phyloP scores from a whole-genome alignment of 37 sponge, comb jelly and placozoan species.

The Cliona cf. orientalis region DNA sequence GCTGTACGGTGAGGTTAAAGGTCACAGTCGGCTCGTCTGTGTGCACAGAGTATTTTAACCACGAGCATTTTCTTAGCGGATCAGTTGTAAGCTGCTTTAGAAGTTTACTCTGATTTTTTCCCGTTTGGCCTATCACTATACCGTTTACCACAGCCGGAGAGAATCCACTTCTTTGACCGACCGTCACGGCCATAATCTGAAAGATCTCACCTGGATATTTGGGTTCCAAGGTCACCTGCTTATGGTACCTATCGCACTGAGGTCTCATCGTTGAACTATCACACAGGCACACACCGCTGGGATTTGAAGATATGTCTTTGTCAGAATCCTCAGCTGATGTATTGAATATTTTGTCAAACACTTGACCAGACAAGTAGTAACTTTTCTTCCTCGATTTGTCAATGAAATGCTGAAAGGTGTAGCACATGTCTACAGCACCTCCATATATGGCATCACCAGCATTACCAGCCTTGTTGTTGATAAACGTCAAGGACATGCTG shows the following conservation, averaged over 20 bases:
- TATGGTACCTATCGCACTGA: too few species aligned
- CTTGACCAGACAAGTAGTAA: neutral
- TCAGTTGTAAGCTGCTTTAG: neutral
- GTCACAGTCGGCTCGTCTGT: neutral
- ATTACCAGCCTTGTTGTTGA: neutral
- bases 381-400: neutral
- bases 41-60: neutral
- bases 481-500: neutral
- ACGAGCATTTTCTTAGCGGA: neutral
- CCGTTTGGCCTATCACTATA: too few species aligned
- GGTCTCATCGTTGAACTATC: neutral
- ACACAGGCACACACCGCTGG: slow-evolving; percentile 15
- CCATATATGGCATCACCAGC: slow-evolving; percentile 24
- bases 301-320: slow-evolving; percentile 13
- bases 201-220: neutral
- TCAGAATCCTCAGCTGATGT: neutral
- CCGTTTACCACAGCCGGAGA: neutral
- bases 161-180: slow-evolving; percentile 2
- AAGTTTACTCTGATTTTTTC: neutral
- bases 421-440: slow-evolving; percentile 13
- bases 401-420: neutral
- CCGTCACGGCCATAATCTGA: neutral
- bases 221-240: too few species aligned
- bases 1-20: neutral
- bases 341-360: neutral